phyloP scores from a whole-genome alignment of 1,140 invertebrate species.

The Probaryconus sp. region DNA sequence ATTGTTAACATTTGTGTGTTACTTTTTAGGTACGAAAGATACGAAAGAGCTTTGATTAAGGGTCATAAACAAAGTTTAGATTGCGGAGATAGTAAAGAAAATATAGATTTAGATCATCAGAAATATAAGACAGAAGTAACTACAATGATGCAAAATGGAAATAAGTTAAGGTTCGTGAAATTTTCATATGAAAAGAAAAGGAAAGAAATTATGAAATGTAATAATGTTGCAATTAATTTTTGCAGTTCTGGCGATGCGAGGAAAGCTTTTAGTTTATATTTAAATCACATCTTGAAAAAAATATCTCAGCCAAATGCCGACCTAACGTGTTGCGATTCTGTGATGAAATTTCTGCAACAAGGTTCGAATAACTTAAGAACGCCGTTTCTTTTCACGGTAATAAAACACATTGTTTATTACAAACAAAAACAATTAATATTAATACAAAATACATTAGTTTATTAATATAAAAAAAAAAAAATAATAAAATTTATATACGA shows the following conservation, averaged over 20 bases:
- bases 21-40: constrained; percentile 68
- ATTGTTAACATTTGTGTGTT: no score
- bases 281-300: constrained; percentile 86
- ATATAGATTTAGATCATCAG: constrained; percentile 71
- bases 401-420: constrained; percentile 17
- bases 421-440: no score
- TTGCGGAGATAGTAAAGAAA: constrained; percentile 72
- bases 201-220: no score
- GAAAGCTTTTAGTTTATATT: constrained; percentile 90
- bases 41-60: constrained; percentile 80
- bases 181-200: no score
- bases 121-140: constrained; percentile 76
- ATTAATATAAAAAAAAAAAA: not conserved
- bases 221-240: no score
- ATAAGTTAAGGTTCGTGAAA: constrained; percentile 78
- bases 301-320: constrained; percentile 81
- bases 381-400: constrained; percentile 85
- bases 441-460: constrained; percentile 12
- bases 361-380: constrained; percentile 87
- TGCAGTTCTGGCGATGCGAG: constrained; percentile 83
- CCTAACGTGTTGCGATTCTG: constrained; percentile 81
- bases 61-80: constrained; percentile 78
- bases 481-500: no score
- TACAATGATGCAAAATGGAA: constrained; percentile 77
- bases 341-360: constrained; percentile 90